Conservation (phyloP, 1,140 invertebrate species). For the Sesamia nonagrioides region DNA sequence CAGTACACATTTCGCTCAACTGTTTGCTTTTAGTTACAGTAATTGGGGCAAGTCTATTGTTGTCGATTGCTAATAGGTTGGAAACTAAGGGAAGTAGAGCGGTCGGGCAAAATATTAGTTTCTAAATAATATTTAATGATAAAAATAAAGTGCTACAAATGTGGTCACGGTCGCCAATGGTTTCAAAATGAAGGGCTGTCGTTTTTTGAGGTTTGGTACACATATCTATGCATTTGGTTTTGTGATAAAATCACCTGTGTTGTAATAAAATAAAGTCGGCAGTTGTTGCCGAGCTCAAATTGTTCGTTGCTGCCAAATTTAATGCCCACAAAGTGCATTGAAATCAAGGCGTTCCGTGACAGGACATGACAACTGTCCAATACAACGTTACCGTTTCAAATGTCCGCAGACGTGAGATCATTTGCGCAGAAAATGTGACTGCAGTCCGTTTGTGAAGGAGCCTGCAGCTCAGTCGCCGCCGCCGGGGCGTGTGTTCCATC, state of each 20-base stretch:
- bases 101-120: no score
- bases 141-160: no score
- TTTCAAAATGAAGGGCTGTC: no score
- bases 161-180: no score
- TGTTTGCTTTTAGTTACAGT: conserved; percentile 35
- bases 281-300: no score
- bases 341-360: neutral
- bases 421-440: conserved; percentile 7
- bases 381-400: neutral
- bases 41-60: conserved; percentile 19
- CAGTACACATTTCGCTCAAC: neutral
- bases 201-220: no score
- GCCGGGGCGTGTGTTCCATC: conserved; percentile 37
- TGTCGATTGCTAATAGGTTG: neutral
- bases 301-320: neutral
- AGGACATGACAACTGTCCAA: neutral
- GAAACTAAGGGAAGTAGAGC: neutral
- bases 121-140: no score
- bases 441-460: neutral
- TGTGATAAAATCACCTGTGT: no score
- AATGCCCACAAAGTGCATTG: neutral
- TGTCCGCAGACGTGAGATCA: conserved; percentile 15
- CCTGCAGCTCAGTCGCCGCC: neutral
- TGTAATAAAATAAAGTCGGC: no score
- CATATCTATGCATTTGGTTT: no score